These are phyloP conservation scores for Agrotis exclamationis DNA, from an alignment of 2,888 invertebrate genomes.

Conservation along the genomic window DNA sequence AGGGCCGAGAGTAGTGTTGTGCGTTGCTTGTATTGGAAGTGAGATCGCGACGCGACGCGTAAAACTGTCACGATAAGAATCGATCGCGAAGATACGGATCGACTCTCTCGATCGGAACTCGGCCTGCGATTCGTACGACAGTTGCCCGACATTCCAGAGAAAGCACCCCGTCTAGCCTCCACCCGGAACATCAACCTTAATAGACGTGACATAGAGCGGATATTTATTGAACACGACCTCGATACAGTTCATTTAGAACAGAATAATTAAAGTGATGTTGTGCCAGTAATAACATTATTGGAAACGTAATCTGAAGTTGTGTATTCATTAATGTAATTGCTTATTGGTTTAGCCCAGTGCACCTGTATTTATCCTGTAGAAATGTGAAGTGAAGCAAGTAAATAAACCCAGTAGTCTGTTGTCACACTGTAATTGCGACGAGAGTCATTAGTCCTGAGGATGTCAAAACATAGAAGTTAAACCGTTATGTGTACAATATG, in stretches of 20 bases:
- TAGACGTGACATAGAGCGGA: constrained; percentile 68
- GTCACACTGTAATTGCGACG: constrained; percentile 41
- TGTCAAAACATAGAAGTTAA: constrained; percentile 46
- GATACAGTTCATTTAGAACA: constrained; percentile 64
- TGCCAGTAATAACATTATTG: constrained; percentile 69
- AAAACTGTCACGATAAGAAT: constrained; percentile 89
- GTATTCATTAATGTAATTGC: constrained; percentile 62
- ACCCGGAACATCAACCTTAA: constrained; percentile 72
- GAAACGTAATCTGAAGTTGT: constrained; percentile 63
- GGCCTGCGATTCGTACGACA: constrained; percentile 75
- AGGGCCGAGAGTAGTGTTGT: constrained; percentile 60
- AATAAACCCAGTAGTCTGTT: constrained; percentile 16
- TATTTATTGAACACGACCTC: constrained; percentile 56
- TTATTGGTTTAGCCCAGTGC: constrained; percentile 43
- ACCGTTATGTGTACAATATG: constrained; percentile 39
- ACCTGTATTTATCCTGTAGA: constrained; percentile 13
- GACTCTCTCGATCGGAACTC: constrained; percentile 76
- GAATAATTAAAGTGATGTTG: constrained; percentile 70
- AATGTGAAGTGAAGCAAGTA: constrained; percentile 28
- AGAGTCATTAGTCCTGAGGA: constrained; percentile 40
- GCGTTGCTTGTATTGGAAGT: constrained; percentile 74
- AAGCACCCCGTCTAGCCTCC: constrained; percentile 70
- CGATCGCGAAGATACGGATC: constrained; percentile 85
- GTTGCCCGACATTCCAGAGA: constrained; percentile 80
- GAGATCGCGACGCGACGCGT: constrained; percentile 84